These are phyloP conservation scores for Eupeodes corollae DNA, from an alignment of 1,140 invertebrate species.

Conservation along the genomic window DNA sequence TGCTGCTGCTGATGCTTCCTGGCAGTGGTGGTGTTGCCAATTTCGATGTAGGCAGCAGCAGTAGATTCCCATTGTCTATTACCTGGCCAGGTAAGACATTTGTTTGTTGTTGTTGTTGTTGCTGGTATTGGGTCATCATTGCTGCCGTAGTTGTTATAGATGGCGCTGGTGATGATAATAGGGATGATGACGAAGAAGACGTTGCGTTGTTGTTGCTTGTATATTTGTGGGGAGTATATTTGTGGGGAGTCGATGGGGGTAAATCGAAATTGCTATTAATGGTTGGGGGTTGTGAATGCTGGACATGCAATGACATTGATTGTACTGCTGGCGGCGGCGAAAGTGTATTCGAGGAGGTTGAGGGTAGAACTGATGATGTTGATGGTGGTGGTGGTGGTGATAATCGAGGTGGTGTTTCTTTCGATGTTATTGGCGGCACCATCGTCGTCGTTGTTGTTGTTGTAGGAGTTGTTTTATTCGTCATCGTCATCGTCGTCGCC, in stretches of 20 bases:
- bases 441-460: neutral
- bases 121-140: neutral
- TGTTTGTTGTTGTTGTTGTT: neutral
- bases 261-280: constrained; percentile 18
- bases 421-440: constrained; percentile 14
- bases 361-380: neutral
- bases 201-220: constrained; percentile 1
- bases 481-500: neutral
- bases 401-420: constrained; percentile 17
- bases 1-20: neutral
- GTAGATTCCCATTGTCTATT: neutral
- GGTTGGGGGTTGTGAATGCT: constrained; percentile 20
- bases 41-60: neutral
- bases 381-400: constrained; percentile 3
- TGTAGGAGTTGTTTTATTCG: constrained; percentile 1
- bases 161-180: neutral
- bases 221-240: constrained; percentile 15
- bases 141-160: too few relatives aligned
- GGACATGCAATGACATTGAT: constrained; percentile 12
- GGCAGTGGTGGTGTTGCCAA: neutral
- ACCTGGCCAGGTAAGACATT: neutral
- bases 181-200: constrained; percentile 4
- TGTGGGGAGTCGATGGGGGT: constrained; percentile 25
- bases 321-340: neutral
- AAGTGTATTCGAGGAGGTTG: too few relatives aligned